Conservation (phyloP, 2,113 vertebrate genomes). For the Columba livia region DNA sequence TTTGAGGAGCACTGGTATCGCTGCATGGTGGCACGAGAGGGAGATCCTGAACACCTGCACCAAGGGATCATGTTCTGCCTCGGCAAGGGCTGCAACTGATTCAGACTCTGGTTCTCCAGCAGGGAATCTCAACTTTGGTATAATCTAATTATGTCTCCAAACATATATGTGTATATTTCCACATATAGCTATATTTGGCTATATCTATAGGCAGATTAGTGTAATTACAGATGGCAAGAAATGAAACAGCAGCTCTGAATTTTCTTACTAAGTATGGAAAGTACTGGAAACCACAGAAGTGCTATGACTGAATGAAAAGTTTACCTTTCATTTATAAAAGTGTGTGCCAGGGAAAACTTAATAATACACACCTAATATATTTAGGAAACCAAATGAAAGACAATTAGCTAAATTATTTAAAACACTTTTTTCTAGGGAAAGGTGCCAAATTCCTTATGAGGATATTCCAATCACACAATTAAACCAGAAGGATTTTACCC, state of each 20-base stretch:
- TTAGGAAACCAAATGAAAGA: slow-evolving; percentile 2
- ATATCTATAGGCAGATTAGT: not conserved
- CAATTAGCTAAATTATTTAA: not conserved
- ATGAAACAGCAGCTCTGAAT: not conserved
- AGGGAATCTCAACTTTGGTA: not conserved
- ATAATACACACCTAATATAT: not conserved
- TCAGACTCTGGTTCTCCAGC: not conserved
- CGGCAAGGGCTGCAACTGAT: not conserved
- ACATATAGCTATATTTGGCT: not conserved
- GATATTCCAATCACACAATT: not conserved
- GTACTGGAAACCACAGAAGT: not conserved
- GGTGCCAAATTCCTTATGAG: not conserved
- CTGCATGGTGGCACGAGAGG: not conserved
- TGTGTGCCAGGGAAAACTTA: not conserved
- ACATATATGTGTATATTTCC: not conserved
- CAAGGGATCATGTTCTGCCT: not conserved
- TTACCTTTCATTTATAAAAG: slow-evolving; percentile 14
- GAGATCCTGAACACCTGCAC: slow-evolving; percentile 18
- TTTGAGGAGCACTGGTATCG: not conserved
- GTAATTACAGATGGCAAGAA: slow-evolving; percentile 6
- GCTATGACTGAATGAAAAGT: not conserved
- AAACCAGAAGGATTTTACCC: not conserved
- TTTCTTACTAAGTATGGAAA: slow-evolving; percentile 4
- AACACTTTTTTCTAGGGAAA: not conserved
- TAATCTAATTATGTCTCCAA: slow-evolving; percentile 25